phyloP scores from a whole-genome alignment of 2,888 invertebrate species.

The Apodemia hepburni region DNA sequence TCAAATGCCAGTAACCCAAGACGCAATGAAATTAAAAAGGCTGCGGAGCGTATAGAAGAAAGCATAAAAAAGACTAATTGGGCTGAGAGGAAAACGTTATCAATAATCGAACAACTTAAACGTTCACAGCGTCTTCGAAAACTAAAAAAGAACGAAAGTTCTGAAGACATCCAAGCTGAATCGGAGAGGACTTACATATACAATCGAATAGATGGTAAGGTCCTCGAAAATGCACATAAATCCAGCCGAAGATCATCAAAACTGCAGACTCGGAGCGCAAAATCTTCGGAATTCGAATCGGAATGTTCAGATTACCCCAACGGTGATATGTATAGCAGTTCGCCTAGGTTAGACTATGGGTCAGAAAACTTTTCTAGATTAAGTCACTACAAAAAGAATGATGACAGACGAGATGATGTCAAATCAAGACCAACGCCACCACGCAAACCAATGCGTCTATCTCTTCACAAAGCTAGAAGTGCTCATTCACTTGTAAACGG shows the following conservation, averaged over 20 bases:
- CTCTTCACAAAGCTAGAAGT: conserved; percentile 91
- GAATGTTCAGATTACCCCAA: conserved; percentile 81
- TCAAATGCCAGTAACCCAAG: conserved; percentile 45
- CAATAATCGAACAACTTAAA: conserved; percentile 70
- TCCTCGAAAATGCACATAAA: conserved; percentile 76
- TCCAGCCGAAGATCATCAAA: conserved; percentile 69
- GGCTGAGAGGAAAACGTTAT: conserved; percentile 70
- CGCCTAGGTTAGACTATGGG: conserved; percentile 75
- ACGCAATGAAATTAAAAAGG: conserved; percentile 59
- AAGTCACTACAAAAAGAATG: conserved; percentile 65
- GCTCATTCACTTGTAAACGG: conserved; percentile 84
- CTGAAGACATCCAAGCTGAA: conserved; percentile 71
- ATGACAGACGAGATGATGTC: conserved; percentile 56
- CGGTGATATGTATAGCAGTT: conserved; percentile 63
- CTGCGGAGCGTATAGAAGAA: conserved; percentile 65
- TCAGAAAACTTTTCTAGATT: conserved; percentile 77
- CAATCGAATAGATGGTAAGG: conserved; percentile 72
- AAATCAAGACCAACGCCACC: conserved; percentile 88
- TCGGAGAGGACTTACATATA: conserved; percentile 70
- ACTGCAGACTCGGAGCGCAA: conserved; percentile 81
- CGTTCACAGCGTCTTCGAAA: conserved; percentile 65
- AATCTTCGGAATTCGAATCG: conserved; percentile 89
- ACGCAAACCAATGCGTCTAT: conserved; percentile 90
- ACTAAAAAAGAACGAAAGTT: conserved; percentile 61
- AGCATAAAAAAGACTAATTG: conserved; percentile 75